These are phyloP conservation scores for Pavo muticus DNA, from an alignment of 2,113 vertebrate species.

Conservation along the genomic window DNA sequence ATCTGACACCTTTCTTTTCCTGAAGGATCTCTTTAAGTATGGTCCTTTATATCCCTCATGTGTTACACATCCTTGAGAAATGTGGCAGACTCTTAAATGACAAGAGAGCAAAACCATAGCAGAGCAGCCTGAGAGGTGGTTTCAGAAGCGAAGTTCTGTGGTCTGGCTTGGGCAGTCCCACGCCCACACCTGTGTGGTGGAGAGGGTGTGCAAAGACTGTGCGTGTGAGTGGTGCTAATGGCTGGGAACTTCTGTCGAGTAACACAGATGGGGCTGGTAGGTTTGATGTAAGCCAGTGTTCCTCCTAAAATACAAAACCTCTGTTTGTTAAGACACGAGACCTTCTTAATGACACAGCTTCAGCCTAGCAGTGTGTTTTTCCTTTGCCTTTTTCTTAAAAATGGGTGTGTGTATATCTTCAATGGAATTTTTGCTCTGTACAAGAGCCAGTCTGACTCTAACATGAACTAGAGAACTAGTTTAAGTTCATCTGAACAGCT, in stretches of 20 bases:
- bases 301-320: neutral
- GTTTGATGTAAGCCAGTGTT: neutral
- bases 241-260: neutral
- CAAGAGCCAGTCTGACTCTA: neutral
- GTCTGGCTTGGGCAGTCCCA: accelerated
- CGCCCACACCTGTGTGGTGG: too few species aligned
- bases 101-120: neutral
- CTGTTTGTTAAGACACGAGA: neutral
- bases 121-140: neutral
- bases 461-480: neutral
- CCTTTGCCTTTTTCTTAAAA: neutral
- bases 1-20: neutral
- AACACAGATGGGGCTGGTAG: neutral
- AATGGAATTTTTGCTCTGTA: neutral
- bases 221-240: neutral
- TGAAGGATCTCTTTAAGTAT: neutral
- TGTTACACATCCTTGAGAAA: neutral
- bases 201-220: neutral
- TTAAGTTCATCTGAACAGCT: neutral
- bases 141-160: neutral
- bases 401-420: neutral
- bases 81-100: neutral
- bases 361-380: neutral
- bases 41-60: neutral
- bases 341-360: neutral